Conservation (phyloP, 2,888 invertebrate species). For the Chirona hameri region DNA sequence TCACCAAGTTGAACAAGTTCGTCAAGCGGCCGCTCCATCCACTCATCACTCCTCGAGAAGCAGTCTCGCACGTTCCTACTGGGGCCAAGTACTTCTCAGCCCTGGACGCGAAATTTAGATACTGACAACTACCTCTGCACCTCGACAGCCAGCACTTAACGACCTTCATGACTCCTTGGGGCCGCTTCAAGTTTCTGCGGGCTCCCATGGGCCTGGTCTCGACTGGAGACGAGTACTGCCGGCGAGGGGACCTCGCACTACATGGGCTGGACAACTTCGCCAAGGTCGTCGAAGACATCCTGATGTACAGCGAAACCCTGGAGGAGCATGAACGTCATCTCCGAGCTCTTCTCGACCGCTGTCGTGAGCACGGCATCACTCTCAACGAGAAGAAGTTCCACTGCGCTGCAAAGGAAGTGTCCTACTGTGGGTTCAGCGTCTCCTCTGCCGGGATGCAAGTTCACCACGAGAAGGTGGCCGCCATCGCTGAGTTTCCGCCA, state of each 20-base stretch:
- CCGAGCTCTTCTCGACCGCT: no score
- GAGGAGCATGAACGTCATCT: no score
- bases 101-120: not conserved
- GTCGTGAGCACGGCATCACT: no score
- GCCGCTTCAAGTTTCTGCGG: not conserved
- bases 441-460: no score
- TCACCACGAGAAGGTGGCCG: no score
- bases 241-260: not conserved
- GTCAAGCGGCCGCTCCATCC: not conserved
- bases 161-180: not conserved
- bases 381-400: no score
- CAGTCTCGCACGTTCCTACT: not conserved
- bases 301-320: not conserved
- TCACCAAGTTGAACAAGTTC: not conserved
- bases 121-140: not conserved
- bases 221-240: conserved; percentile 1
- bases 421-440: no score
- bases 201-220: not conserved
- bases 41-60: not conserved
- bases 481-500: no score
- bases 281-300: not conserved
- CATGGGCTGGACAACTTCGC: not conserved
- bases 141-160: not conserved
- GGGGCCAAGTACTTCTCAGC: not conserved
- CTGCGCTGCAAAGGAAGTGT: no score